A percentile compares a stretch with the other conserved stretches of the same genome.
Conservation (phyloP, 2,113 vertebrate species). For the Tamias sibiricus region DNA sequence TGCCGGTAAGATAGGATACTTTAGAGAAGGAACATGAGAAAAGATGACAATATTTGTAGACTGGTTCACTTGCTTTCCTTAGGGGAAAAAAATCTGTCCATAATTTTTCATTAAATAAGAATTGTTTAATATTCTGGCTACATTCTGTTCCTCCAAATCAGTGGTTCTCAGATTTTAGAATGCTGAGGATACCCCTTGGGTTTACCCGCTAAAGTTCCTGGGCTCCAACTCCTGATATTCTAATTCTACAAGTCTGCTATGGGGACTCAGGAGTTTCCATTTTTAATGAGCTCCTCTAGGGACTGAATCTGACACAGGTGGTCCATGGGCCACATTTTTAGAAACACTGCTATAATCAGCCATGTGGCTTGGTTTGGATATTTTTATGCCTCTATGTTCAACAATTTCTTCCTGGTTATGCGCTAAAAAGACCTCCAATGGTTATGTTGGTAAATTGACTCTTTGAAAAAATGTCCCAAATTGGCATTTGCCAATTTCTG, state of each 20-base stretch:
- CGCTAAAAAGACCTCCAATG: background rate
- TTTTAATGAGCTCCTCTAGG: background rate
- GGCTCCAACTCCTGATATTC: background rate
- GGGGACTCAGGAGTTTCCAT: background rate
- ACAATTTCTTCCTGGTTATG: background rate
- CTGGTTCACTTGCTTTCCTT: background rate
- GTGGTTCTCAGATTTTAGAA: background rate
- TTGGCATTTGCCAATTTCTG: background rate
- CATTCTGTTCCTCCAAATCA: background rate
- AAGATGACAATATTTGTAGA: background rate
- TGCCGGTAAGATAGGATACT: background rate
- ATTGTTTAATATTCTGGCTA: background rate
- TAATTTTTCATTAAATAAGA: slow-evolving; percentile 41
- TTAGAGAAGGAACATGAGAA: background rate
- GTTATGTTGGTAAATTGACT: background rate
- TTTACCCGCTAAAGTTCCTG: background rate
- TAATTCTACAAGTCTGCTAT: background rate
- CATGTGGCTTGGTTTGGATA: background rate
- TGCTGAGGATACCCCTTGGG: background rate
- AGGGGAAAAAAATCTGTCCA: background rate
- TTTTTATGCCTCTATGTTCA: background rate
- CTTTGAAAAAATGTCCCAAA: no score
- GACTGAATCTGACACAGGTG: background rate
- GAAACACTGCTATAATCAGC: background rate
- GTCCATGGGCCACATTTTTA: background rate